Conservation (phyloP, 2,888 invertebrate species). For the Ophion obscuratus region DNA sequence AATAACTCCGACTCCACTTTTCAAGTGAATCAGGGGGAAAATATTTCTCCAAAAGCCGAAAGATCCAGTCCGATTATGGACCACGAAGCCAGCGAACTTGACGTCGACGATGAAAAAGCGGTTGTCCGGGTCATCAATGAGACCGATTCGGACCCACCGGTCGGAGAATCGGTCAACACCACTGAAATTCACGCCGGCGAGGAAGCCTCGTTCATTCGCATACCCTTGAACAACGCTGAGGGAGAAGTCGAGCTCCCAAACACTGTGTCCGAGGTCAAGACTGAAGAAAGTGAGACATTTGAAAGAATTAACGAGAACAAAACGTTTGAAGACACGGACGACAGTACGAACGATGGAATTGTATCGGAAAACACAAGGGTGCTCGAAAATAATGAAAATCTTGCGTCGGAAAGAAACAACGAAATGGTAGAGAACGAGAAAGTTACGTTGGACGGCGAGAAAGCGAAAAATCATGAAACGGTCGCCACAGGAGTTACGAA, state of each 20-base stretch:
- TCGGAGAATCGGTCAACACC: constrained; percentile 1
- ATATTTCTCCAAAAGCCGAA: background rate
- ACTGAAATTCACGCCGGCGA: constrained; percentile 2
- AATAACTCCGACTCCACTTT: background rate
- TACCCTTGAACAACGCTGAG: constrained; percentile 1
- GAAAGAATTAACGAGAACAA: background rate
- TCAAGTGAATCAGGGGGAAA: background rate
- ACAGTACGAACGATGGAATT: background rate
- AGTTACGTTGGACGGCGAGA: background rate
- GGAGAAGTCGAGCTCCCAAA: background rate
- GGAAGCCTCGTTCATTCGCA: constrained; percentile 2
- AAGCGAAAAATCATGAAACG: constrained; percentile 1
- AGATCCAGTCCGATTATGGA: background rate
- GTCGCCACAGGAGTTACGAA: background rate
- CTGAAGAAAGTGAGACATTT: background rate
- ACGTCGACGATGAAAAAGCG: background rate
- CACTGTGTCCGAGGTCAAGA: constrained; percentile 8
- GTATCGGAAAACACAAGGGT: background rate
- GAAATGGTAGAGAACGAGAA: background rate
- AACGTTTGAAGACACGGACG: background rate
- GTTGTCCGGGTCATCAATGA: background rate
- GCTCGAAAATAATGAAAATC: background rate
- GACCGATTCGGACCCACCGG: background rate
- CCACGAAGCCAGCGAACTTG: background rate
- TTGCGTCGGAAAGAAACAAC: background rate